Percentiles rank a stretch among this genome's conserved stretches.
Evolutionary conservation across 2,888 invertebrate genomes (phyloP).

Genomic region (Cerastis rubricosa): DNA sequence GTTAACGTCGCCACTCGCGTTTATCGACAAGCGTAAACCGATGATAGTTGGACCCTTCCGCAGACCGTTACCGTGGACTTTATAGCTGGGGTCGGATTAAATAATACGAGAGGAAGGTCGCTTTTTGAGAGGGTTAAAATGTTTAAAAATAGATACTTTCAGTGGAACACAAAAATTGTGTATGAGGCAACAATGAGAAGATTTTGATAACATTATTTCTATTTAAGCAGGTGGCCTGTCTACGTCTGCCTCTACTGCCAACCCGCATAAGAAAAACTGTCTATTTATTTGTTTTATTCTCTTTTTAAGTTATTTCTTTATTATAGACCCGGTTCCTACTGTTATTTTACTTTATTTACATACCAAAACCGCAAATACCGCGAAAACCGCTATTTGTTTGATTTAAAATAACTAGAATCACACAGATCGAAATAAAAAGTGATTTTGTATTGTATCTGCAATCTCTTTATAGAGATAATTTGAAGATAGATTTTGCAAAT

Average conservation of each 20-base stretch:
- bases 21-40: constrained; percentile 76
- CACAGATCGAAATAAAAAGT: not conserved
- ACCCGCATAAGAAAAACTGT: not conserved
- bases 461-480: not conserved
- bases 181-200: not conserved
- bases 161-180: not conserved
- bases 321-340: not conserved
- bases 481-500: not conserved
- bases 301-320: not conserved
- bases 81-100: constrained; percentile 62
- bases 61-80: constrained; percentile 62
- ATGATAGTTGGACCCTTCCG: constrained; percentile 74
- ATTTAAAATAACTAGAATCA: not conserved
- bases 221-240: not conserved
- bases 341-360: not conserved
- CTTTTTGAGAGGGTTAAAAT: constrained; percentile 28
- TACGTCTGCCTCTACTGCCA: not conserved
- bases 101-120: constrained; percentile 43
- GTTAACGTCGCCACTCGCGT: constrained; percentile 64
- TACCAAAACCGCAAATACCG: not conserved
- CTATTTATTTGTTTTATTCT: not conserved
- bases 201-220: not conserved
- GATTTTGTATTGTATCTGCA: not conserved
- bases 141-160: not conserved
- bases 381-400: not conserved